Conservation (phyloP, 2,888 invertebrate genomes). For the Caenorhabditis wallacei region DNA sequence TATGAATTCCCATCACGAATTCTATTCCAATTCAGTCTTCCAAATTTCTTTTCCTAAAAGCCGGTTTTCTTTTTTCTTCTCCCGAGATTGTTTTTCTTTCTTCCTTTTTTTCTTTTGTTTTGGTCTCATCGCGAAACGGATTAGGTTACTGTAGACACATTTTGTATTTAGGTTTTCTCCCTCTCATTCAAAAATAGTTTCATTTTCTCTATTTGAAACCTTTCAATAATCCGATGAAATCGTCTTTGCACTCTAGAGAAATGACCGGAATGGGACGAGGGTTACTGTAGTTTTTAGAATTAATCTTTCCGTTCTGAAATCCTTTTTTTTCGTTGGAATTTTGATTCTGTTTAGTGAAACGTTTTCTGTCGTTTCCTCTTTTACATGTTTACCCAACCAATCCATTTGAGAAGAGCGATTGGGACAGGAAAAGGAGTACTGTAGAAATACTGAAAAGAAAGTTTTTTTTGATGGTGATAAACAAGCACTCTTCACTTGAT, state of each 20-base stretch:
- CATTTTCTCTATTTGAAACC: conserved; percentile 19
- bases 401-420: conserved; percentile 40
- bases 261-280: not conserved
- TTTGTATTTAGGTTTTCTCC: conserved; percentile 4
- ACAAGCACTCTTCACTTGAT: conserved; percentile 38
- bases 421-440: conserved; percentile 22
- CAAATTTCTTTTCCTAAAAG: conserved; percentile 20
- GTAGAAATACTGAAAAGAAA: conserved; percentile 41
- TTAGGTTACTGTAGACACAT: conserved; percentile 39
- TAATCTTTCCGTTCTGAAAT: not conserved
- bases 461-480: conserved; percentile 42
- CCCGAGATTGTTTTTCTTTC: conserved; percentile 30
- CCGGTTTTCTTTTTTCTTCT: conserved; percentile 22
- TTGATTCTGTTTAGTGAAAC: conserved; percentile 13
- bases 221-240: conserved; percentile 17
- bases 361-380: conserved; percentile 1
- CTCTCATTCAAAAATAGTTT: not conserved
- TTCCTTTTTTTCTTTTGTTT: conserved; percentile 2
- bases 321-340: conserved; percentile 10
- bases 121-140: conserved; percentile 23
- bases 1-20: not conserved
- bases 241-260: not conserved
- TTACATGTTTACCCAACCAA: conserved; percentile 47
- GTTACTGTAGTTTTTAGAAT: not conserved
- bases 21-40: not conserved